Evolutionary conservation across 2,797 vertebrate species (phyloP), one percentile per base, ranked within the genome.

Genomic region (Rhinatrema bivittatum): DNA sequence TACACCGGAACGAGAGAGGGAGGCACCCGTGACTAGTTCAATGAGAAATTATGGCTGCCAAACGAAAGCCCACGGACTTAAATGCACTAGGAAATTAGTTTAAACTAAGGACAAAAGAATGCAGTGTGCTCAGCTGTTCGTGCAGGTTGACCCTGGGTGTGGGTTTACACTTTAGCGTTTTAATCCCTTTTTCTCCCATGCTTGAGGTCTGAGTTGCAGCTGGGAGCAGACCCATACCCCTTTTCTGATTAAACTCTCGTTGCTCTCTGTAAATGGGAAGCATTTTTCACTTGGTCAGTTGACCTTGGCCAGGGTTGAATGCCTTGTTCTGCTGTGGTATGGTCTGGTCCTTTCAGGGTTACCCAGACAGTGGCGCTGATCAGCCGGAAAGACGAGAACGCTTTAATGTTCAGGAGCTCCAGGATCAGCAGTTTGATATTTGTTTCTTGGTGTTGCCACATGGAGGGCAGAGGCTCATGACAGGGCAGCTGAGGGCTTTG

Each of bases 361-460:
- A 75, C 50, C 42, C 25, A 58, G 54, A 70, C 89, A 88, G 88
- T 81, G 70, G 75, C 23, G 58, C 73, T 73, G 83, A 79, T 76
- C 70, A 79, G 75, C 63, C 69, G 63, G 69, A 60, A 70, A 68
- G 78, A 78, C 66, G 47, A 67, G 64, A 65, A 46, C n/a, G 36
- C 51, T 36, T 56, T 68, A 57, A 72, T 59, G 53, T 46, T 41
- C 25, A 42, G 42, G 52, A 51, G 76, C 72, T 84, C 64, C 69
- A 60, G 67, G 60, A 82, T 91, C 90, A 91, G 89, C 89, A 86
- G 39, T 85, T 90, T 71, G 27, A 67, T 46, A 39, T 57, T 70
- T 46, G 58, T 23, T 45, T 31, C 39, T 48, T 32, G 12, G 39
- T 2, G 1, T 50, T 67, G 58, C 63, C 50, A 52, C 39, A 41